Evolutionary conservation across 2,113 vertebrate species (phyloP).

Genomic region (Engraulis encrasicolus): DNA sequence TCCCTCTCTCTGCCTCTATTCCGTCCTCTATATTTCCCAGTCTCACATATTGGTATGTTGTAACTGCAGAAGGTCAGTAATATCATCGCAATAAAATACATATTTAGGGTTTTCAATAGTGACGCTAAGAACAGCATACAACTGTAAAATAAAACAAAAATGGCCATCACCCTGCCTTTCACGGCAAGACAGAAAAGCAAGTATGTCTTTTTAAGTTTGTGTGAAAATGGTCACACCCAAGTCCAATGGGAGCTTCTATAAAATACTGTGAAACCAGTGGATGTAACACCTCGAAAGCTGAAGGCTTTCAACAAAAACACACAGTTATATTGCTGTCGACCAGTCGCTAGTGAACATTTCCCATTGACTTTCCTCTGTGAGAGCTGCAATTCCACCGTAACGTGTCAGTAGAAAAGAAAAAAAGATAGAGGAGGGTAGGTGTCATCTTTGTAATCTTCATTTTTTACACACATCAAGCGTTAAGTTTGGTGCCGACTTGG

Average conservation of each 20-base stretch:
- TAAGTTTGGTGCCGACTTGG: conserved; percentile 32
- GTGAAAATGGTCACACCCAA: conserved; percentile 57
- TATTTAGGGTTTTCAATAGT: conserved; percentile 18
- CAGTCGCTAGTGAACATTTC: conserved; percentile 59
- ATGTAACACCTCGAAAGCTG: conserved; percentile 64
- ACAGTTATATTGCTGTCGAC: conserved; percentile 57
- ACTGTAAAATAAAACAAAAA: conserved; percentile 19
- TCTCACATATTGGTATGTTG: conserved; percentile 25
- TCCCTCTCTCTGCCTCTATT: background rate
- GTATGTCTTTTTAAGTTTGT: conserved; percentile 64
- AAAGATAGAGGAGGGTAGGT: conserved; percentile 57
- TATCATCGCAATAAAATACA: conserved; percentile 11
- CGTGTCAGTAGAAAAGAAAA: conserved; percentile 60
- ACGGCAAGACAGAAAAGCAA: conserved; percentile 3
- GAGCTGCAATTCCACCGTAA: conserved; percentile 64
- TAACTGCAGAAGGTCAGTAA: conserved; percentile 17
- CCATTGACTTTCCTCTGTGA: conserved; percentile 52
- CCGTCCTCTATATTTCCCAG: background rate
- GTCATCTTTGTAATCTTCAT: conserved; percentile 44
- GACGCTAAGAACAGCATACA: background rate
- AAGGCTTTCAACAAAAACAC: conserved; percentile 60
- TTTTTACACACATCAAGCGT: conserved; percentile 25
- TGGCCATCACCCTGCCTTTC: conserved; percentile 30
- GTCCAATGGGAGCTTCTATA: conserved; percentile 55
- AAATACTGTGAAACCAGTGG: conserved; percentile 55